phyloP scores from a whole-genome alignment of 1,140 invertebrate genomes.

The Adelges cooleyi region DNA sequence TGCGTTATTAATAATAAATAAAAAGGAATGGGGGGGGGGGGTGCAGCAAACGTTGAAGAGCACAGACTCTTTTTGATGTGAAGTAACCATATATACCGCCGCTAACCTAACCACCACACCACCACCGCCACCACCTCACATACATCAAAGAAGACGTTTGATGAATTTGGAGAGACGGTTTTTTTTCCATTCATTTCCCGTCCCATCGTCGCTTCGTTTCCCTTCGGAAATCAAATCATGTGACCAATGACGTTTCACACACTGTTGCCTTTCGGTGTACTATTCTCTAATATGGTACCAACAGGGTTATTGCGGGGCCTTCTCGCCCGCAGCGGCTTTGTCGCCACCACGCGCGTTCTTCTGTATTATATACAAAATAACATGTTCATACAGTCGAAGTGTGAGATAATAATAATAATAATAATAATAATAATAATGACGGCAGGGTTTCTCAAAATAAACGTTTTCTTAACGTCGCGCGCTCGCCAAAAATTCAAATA shows the following conservation, averaged over 20 bases:
- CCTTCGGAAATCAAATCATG: slow-evolving; percentile 20
- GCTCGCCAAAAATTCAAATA: too few relatives aligned
- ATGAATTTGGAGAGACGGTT: slow-evolving; percentile 24
- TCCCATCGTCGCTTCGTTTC: too few relatives aligned
- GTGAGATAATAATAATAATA: too few relatives aligned
- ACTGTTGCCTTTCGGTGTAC: not conserved
- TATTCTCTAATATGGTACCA: not conserved
- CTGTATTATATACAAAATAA: not conserved
- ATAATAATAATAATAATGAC: too few relatives aligned
- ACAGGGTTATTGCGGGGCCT: not conserved
- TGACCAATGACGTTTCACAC: slow-evolving; percentile 25
- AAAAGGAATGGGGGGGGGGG: slow-evolving; percentile 9
- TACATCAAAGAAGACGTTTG: slow-evolving; percentile 21
- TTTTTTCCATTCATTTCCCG: too few relatives aligned
- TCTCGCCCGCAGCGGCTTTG: too few relatives aligned
- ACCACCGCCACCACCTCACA: too few relatives aligned
- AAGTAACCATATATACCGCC: too few relatives aligned
- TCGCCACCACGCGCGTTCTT: not conserved
- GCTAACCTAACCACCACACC: too few relatives aligned
- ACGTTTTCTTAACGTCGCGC: too few relatives aligned
- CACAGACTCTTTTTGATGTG: slow-evolving; percentile 26
- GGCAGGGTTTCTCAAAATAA: not conserved
- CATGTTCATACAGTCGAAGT: not conserved
- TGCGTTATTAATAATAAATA: slow-evolving; percentile 26
- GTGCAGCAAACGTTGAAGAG: slow-evolving; percentile 23